phyloP scores from a whole-genome alignment of 23 tunicate genomes.

The Phallusia fumigata region DNA sequence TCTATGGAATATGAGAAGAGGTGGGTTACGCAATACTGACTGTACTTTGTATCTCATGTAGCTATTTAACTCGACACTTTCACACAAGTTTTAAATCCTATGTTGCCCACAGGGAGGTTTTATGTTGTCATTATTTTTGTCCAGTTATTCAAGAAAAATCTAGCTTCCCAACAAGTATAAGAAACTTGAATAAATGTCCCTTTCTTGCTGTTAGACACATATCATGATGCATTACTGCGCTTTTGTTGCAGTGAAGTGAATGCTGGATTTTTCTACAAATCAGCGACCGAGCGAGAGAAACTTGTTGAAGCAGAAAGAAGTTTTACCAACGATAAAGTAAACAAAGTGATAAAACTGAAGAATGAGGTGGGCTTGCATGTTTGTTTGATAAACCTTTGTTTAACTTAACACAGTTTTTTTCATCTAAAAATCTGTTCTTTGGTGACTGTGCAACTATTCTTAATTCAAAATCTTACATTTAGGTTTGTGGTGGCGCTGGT shows the following conservation, averaged over 20 bases:
- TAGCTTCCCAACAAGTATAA: no score
- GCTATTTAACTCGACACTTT: no score
- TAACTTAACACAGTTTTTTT: not conserved
- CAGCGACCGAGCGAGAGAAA: conserved; percentile 96
- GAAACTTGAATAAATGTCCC: no score
- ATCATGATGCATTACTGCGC: not conserved
- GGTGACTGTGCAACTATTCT: no score
- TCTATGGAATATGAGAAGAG: conserved; percentile 99
- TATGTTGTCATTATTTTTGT: no score
- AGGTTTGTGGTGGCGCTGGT: conserved; percentile 71
- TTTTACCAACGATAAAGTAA: conserved; percentile 96
- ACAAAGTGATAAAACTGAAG: conserved; percentile 86
- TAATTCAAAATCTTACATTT: not conserved
- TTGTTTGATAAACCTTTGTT: not conserved
- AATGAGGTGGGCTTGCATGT: conserved; percentile 50
- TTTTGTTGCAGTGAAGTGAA: conserved; percentile 78
- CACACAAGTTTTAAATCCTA: no score
- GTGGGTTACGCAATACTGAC: conserved; percentile 5
- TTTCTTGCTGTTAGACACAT: not conserved
- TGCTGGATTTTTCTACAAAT: conserved; percentile 99
- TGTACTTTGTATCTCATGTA: no score
- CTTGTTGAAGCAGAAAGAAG: conserved; percentile 92
- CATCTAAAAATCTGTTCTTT: not conserved
- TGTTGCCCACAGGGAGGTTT: no score
- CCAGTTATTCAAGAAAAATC: no score